Percentiles rank a stretch among this genome's conserved stretches.
These are phyloP conservation scores for Lethrus apterus DNA, from an alignment of 1,140 invertebrate species.

Conservation along the genomic window DNA sequence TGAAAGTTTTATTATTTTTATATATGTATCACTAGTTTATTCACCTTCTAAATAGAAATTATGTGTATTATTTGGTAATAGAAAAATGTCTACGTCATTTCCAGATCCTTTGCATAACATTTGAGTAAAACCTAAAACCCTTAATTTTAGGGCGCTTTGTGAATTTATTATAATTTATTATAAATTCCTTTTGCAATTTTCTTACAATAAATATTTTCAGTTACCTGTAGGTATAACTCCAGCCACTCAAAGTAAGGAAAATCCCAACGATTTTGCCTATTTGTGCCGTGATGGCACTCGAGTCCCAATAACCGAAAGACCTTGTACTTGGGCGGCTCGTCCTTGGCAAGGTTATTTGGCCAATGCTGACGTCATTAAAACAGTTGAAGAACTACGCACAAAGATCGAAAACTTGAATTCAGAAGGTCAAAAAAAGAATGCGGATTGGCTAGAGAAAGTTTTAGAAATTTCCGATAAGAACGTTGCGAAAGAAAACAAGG, in stretches of 20 bases:
- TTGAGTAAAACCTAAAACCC: too few species aligned
- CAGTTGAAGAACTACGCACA: slow-evolving; percentile 37
- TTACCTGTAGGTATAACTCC: slow-evolving; percentile 51
- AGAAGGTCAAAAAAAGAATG: slow-evolving; percentile 42
- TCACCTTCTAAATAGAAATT: too few species aligned
- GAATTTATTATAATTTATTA: neutral
- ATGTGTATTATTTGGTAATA: too few species aligned
- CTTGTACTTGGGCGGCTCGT: slow-evolving; percentile 69
- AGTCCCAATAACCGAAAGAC: slow-evolving; percentile 54
- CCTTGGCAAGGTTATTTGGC: slow-evolving; percentile 71
- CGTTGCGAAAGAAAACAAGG: slow-evolving; percentile 52
- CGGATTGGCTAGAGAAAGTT: slow-evolving; percentile 45
- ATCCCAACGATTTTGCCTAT: slow-evolving; percentile 59
- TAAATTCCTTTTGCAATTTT: neutral
- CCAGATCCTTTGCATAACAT: too few species aligned
- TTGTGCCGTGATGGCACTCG: slow-evolving; percentile 76
- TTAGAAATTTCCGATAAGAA: slow-evolving; percentile 49
- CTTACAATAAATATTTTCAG: slow-evolving; percentile 30
- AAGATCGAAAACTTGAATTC: slow-evolving; percentile 40
- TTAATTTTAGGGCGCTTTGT: too few species aligned
- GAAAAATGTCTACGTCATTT: too few species aligned
- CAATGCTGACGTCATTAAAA: slow-evolving; percentile 51
- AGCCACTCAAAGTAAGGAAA: slow-evolving; percentile 43
- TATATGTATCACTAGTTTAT: too few species aligned
- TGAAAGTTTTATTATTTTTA: too few species aligned